phyloP scores from a whole-genome alignment of 2,797 vertebrate species.

The Phoxinus dragarum region DNA sequence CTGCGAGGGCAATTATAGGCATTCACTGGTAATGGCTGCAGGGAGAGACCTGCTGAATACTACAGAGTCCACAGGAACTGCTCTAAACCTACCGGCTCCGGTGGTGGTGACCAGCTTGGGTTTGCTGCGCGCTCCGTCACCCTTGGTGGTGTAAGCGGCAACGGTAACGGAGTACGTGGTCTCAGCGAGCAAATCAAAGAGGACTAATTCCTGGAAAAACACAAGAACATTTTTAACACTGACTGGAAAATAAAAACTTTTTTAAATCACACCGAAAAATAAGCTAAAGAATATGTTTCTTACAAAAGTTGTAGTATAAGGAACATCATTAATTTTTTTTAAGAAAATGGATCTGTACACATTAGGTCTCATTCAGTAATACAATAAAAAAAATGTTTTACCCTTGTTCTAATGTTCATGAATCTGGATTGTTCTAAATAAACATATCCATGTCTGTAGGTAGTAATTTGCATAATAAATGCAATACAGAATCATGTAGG shows the following conservation, averaged over 20 bases:
- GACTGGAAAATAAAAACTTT: background rate
- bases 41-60: conserved; percentile 21
- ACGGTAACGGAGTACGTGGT: conserved; percentile 96
- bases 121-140: conserved; percentile 97
- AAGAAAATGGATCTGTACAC: background rate
- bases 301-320: background rate
- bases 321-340: background rate
- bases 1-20: conserved; percentile 65
- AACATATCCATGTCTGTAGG: background rate
- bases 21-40: conserved; percentile 40
- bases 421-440: background rate
- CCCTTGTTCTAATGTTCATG: background rate
- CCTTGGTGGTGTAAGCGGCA: conserved; percentile 97
- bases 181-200: conserved; percentile 94
- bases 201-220: conserved; percentile 90
- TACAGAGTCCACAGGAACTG: conserved; percentile 1
- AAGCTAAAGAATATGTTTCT: background rate
- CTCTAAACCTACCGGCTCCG: conserved; percentile 87
- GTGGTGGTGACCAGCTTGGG: conserved; percentile 94
- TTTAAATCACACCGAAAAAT: background rate
- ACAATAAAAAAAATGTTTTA: background rate
- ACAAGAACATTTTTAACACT: background rate
- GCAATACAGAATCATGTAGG: background rate
- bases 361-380: background rate
- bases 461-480: no score